Evolutionary conservation across 2,113 vertebrate genomes (phyloP).

Genomic region (Onychostruthus taczanowskii): DNA sequence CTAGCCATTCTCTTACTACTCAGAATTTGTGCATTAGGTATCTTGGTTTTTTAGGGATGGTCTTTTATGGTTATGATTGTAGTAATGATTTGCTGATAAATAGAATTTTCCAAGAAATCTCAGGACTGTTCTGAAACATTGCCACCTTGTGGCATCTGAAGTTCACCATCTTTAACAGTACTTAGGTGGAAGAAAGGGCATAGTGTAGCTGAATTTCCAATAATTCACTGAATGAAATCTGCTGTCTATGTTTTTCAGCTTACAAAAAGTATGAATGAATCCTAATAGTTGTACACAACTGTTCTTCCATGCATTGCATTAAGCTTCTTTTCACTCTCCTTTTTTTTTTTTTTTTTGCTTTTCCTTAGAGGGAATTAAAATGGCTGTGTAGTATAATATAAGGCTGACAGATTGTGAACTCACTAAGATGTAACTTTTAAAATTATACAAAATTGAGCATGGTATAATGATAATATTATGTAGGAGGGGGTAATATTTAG

Average conservation of each 20-base stretch:
- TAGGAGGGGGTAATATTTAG: not conserved
- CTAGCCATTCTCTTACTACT: not conserved
- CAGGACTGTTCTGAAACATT: slow-evolving; percentile 14
- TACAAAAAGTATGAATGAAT: not conserved
- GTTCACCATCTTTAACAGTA: not conserved
- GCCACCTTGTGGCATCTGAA: slow-evolving; percentile 32
- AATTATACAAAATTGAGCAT: not conserved
- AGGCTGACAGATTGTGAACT: not conserved
- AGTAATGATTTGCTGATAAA: not conserved
- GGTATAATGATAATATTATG: not conserved
- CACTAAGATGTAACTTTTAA: not conserved
- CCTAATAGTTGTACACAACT: not conserved
- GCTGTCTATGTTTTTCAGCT: not conserved
- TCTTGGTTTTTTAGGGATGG: not conserved
- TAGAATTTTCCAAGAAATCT: not conserved
- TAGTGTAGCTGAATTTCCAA: not conserved
- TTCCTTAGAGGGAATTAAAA: not conserved
- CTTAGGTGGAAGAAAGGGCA: not conserved
- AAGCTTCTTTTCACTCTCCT: not conserved
- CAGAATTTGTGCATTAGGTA: not conserved
- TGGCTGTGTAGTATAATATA: not conserved
- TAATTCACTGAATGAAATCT: not conserved
- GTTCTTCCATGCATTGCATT: not conserved
- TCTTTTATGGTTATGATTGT: not conserved
- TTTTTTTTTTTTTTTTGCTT: not conserved